phyloP scores from a whole-genome alignment of 1,140 invertebrate genomes.

The Sogatella furcifera region DNA sequence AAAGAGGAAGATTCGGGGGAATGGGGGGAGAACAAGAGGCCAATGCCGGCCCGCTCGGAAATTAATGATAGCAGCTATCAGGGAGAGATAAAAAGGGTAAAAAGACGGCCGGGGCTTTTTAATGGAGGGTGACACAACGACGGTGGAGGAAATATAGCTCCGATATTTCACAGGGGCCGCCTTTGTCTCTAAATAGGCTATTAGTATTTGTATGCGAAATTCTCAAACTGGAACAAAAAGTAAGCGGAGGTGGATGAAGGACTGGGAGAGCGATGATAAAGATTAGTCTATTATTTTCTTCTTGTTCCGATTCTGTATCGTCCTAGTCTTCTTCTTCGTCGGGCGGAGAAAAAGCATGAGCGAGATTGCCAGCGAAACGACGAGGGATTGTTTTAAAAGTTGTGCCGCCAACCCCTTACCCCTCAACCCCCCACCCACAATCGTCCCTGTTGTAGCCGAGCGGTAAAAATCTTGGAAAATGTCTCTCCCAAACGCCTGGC shows the following conservation, averaged over 20 bases:
- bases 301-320: not conserved
- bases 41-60: not conserved
- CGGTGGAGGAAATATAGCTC: not conserved
- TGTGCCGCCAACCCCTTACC: slow-evolving; percentile 1
- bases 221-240: slow-evolving; percentile 12
- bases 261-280: slow-evolving; percentile 11
- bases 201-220: slow-evolving; percentile 17
- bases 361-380: slow-evolving; percentile 3
- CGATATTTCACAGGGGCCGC: slow-evolving; percentile 14
- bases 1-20: too few species aligned
- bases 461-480: slow-evolving; percentile 19
- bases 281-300: slow-evolving; percentile 16
- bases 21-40: not conserved
- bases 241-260: not conserved
- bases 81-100: not conserved
- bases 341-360: slow-evolving; percentile 6
- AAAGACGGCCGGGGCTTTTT: not conserved
- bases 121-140: not conserved
- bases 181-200: slow-evolving; percentile 14
- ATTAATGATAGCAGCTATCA: not conserved
- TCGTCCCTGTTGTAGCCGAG: not conserved
- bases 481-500: slow-evolving; percentile 2
- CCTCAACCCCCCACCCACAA: too few species aligned
- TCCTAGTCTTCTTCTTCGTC: too few species aligned
- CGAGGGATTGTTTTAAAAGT: slow-evolving; percentile 17